Evolutionary conservation across 2,888 invertebrate species (phyloP).

Genomic region (Anagyrus pseudococci): DNA sequence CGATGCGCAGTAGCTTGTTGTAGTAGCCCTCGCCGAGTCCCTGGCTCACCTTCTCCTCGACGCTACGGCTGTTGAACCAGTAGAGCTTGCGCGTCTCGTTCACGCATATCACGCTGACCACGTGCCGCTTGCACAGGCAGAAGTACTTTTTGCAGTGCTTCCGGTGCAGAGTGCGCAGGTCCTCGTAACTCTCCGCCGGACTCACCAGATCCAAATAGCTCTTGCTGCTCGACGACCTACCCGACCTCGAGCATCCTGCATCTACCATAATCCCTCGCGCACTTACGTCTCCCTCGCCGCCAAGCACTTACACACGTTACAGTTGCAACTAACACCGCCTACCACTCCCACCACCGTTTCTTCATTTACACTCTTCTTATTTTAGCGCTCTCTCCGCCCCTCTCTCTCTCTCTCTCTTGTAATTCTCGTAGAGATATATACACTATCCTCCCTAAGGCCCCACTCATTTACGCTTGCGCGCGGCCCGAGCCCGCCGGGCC

Average conservation of each 20-base stretch:
- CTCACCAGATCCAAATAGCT: slow-evolving; percentile 54
- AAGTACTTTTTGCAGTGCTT: slow-evolving; percentile 56
- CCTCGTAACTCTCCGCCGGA: slow-evolving; percentile 52
- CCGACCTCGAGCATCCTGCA: slow-evolving; percentile 7
- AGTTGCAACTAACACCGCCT: not conserved
- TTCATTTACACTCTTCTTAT: too few species aligned
- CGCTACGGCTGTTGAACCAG: slow-evolving; percentile 58
- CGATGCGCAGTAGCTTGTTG: slow-evolving; percentile 53
- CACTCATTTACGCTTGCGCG: too few species aligned
- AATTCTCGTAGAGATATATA: too few species aligned
- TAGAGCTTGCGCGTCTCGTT: slow-evolving; percentile 57
- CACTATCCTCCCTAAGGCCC: too few species aligned
- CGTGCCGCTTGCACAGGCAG: slow-evolving; percentile 57
- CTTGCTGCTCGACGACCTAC: slow-evolving; percentile 5
- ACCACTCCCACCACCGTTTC: too few species aligned
- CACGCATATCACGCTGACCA: slow-evolving; percentile 57
- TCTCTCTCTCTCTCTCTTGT: too few species aligned
- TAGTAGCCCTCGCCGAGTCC: slow-evolving; percentile 58
- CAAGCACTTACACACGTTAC: too few species aligned
- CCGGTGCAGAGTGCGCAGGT: slow-evolving; percentile 52
- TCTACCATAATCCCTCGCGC: slow-evolving; percentile 1
- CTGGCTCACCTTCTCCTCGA: slow-evolving; percentile 56
- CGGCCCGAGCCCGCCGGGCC: too few species aligned
- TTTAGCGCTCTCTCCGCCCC: too few species aligned
- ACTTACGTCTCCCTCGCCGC: too few species aligned